Percentiles rank a stretch among this genome's conserved stretches.
phyloP scores from a whole-genome alignment of 2,113 vertebrate species.

The Rattus rattus region DNA sequence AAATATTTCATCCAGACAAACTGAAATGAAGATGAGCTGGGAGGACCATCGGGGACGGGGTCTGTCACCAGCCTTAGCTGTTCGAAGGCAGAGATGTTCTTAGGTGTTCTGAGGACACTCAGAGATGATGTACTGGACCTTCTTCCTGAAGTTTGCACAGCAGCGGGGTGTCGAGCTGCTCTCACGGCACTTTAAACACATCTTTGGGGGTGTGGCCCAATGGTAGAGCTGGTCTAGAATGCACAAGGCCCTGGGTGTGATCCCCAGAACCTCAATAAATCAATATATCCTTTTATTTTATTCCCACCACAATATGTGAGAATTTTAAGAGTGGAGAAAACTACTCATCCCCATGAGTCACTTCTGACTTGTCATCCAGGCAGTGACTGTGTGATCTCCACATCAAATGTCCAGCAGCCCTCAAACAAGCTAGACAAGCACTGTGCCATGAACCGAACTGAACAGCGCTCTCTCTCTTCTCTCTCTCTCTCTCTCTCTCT shows the following conservation, averaged over 20 bases:
- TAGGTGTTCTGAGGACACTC: background rate
- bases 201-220: background rate
- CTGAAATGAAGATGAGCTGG: constrained; percentile 40
- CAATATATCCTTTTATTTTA: background rate
- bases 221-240: background rate
- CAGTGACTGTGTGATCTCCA: background rate
- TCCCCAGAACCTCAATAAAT: background rate
- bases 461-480: background rate
- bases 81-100: background rate
- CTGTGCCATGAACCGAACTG: background rate
- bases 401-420: background rate
- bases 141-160: background rate
- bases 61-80: background rate
- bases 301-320: background rate
- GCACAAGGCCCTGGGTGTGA: background rate
- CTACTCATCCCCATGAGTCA: background rate
- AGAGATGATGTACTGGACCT: background rate
- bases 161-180: background rate
- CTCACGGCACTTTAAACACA: background rate
- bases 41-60: constrained; percentile 68
- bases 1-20: constrained; percentile 58
- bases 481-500: background rate
- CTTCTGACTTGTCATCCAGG: background rate
- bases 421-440: background rate
- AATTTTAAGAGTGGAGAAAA: background rate